phyloP scores from a whole-genome alignment of 2,888 invertebrate genomes.

The Timema podura region DNA sequence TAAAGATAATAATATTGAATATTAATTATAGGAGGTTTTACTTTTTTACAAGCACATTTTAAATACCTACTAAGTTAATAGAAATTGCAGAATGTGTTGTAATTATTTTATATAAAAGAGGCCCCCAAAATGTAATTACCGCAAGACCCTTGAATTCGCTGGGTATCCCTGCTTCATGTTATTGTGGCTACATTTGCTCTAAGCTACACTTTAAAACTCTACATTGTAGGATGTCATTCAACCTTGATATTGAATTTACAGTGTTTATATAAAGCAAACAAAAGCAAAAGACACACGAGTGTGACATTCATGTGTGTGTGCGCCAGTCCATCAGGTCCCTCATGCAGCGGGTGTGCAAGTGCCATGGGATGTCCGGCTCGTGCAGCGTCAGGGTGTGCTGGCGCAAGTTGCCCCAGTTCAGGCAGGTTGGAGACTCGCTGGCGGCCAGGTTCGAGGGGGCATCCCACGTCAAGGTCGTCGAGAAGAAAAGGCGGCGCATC shows the following conservation, averaged over 20 bases:
- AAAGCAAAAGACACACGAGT: no score
- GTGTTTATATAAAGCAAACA: background rate
- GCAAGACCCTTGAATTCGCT: no score
- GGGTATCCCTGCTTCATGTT: no score
- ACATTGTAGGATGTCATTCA: background rate
- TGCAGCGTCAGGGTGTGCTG: constrained; percentile 89
- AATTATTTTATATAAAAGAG: no score
- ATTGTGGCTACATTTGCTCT: no score
- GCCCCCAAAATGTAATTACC: no score
- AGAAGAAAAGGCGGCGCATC: constrained; percentile 53
- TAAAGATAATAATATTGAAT: no score
- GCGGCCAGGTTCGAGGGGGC: constrained; percentile 83
- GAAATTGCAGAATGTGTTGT: no score
- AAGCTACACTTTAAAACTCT: no score
- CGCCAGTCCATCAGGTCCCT: constrained; percentile 63
- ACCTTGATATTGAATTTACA: background rate
- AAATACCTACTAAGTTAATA: no score
- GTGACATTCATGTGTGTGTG: constrained; percentile 1
- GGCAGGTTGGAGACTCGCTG: constrained; percentile 71
- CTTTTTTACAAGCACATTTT: no score
- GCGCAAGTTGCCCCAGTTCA: constrained; percentile 74
- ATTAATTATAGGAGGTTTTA: no score
- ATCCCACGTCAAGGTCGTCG: constrained; percentile 63
- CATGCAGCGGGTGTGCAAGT: constrained; percentile 87
- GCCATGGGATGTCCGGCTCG: constrained; percentile 90